Percentiles rank a stretch among this genome's conserved stretches.
Conservation (phyloP, 2,797 vertebrate genomes). For the Cryptoblepharus egeriae region DNA sequence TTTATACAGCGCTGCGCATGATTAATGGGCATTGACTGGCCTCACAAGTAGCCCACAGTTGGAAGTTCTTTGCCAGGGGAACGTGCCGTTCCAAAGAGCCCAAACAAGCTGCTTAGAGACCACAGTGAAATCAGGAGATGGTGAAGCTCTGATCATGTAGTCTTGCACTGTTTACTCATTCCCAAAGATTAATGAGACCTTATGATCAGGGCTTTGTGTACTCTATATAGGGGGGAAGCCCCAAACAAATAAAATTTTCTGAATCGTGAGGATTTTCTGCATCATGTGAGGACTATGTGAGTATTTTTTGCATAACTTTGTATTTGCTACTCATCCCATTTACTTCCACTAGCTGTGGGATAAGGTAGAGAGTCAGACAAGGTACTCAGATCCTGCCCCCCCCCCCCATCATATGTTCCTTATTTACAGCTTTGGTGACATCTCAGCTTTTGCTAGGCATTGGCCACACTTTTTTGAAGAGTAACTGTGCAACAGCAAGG, state of each 20-base stretch:
- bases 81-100: rapidly evolving
- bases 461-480: neutral
- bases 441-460: neutral
- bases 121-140: neutral
- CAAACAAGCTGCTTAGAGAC: rapidly evolving
- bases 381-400: neutral
- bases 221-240: no score
- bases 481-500: neutral
- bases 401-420: neutral
- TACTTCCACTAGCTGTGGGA: neutral
- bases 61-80: constrained; percentile 10
- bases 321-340: neutral
- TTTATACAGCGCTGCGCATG: constrained; percentile 36
- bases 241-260: neutral
- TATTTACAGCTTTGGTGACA: neutral
- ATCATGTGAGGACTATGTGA: neutral
- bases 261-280: neutral
- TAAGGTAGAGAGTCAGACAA: neutral
- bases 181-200: neutral
- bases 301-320: neutral
- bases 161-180: constrained; percentile 17
- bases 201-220: neutral
- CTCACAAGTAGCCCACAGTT: neutral
- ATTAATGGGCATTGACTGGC: constrained; percentile 43
- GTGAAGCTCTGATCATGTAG: neutral